phyloP scores from a whole-genome alignment of 2,113 vertebrate species.

The Carassius auratus region DNA sequence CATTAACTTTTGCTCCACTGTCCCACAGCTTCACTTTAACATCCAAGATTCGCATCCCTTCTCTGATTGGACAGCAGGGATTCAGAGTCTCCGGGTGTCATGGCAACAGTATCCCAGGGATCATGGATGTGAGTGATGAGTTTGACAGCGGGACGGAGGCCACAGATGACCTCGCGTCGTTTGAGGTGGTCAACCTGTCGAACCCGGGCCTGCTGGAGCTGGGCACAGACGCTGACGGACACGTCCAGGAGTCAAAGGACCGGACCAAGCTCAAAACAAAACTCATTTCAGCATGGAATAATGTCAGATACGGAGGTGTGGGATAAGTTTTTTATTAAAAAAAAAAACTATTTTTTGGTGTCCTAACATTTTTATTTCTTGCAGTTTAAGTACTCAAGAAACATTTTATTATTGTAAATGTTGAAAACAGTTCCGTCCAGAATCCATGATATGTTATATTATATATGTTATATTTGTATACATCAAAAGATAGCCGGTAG shows the following conservation, averaged over 20 bases:
- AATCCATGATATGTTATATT: no score
- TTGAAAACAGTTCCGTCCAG: neutral
- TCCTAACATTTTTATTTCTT: neutral
- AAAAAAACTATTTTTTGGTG: neutral
- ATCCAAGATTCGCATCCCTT: neutral
- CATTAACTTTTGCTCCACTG: neutral
- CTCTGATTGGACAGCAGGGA: slow-evolving; percentile 2
- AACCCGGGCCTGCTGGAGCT: slow-evolving; percentile 42
- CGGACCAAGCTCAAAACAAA: slow-evolving; percentile 80
- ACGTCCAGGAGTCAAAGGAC: slow-evolving; percentile 71
- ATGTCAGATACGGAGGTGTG: slow-evolving; percentile 81
- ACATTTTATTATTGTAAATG: neutral
- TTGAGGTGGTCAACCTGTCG: slow-evolving; percentile 45
- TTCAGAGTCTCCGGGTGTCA: neutral
- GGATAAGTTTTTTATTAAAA: neutral
- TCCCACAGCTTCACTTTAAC: neutral
- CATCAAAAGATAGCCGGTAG: neutral
- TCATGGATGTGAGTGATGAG: slow-evolving; percentile 37
- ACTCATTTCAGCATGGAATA: slow-evolving; percentile 87
- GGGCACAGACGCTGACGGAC: neutral
- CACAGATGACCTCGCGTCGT: slow-evolving; percentile 43
- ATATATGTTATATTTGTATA: no score
- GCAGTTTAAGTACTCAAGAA: no score
- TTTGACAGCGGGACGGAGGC: slow-evolving; percentile 1
- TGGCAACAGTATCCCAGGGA: neutral